phyloP scores from a whole-genome alignment of 2,113 vertebrate genomes.

The Pachyramphus minor region DNA sequence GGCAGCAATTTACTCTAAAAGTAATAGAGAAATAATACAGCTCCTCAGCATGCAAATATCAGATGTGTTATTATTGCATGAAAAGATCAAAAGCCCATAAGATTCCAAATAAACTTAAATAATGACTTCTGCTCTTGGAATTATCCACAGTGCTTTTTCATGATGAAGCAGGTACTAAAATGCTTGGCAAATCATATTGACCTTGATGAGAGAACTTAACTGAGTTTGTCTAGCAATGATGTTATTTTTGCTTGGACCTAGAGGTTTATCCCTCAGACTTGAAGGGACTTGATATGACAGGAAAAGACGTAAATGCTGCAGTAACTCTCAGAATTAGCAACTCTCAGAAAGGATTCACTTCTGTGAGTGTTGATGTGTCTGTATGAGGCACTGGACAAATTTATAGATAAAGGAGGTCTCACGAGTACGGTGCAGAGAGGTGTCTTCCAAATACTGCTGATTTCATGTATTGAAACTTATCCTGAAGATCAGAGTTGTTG shows the following conservation, averaged over 20 bases:
- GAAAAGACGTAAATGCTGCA: not conserved
- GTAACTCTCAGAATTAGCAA: not conserved
- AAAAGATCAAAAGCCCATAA: not conserved
- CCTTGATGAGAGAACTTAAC: not conserved
- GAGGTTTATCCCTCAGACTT: not conserved
- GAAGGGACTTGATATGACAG: not conserved
- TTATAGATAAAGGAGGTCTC: not conserved
- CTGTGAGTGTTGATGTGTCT: not conserved
- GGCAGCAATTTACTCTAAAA: not conserved
- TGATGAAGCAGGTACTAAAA: not conserved
- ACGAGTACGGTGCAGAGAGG: accelerated
- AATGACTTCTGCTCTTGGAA: not conserved
- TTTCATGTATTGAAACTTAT: not conserved
- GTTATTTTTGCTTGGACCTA: not conserved
- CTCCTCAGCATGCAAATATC: not conserved
- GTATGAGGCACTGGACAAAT: not conserved
- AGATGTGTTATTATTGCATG: not conserved
- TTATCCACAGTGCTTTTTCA: not conserved
- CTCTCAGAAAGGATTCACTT: not conserved
- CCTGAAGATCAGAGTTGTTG: not conserved
- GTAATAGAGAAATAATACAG: not conserved
- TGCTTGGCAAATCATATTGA: not conserved
- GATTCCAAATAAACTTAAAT: not conserved
- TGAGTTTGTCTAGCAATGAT: not conserved
- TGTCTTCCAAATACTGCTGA: not conserved